Percentiles rank a stretch among this genome's conserved stretches.
These are phyloP conservation scores for Mythimna pallens DNA, from an alignment of 2,888 invertebrate species.

Conservation along the genomic window DNA sequence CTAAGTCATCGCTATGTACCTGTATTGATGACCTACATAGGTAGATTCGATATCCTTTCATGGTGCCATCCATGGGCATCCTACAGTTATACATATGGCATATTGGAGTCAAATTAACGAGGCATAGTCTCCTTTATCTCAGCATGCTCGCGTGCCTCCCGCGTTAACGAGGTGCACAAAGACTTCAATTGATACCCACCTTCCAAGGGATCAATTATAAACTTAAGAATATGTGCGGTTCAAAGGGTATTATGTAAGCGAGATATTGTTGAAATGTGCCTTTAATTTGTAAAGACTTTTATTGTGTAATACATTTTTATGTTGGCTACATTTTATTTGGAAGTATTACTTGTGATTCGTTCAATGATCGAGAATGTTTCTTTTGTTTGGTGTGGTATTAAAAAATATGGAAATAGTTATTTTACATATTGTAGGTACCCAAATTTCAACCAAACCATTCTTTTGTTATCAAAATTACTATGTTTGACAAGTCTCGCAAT, in stretches of 20 bases:
- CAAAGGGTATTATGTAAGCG: slow-evolving; percentile 10
- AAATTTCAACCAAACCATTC: slow-evolving; percentile 4
- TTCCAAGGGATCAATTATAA: slow-evolving; percentile 47
- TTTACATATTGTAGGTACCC: no score
- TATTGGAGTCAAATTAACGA: slow-evolving; percentile 68
- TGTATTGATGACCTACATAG: neutral
- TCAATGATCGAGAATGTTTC: neutral
- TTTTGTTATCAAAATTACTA: slow-evolving; percentile 4
- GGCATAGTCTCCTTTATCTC: slow-evolving; percentile 69
- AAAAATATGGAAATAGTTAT: neutral
- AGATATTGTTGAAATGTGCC: slow-evolving; percentile 24
- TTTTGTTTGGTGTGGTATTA: neutral
- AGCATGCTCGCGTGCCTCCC: slow-evolving; percentile 62
- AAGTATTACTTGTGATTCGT: no score
- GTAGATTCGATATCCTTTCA: neutral
- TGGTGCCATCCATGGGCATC: slow-evolving; percentile 16
- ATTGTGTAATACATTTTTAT: neutral
- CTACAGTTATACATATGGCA: slow-evolving; percentile 46
- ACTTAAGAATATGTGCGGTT: slow-evolving; percentile 13
- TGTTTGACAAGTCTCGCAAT: slow-evolving; percentile 1
- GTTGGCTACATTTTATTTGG: neutral
- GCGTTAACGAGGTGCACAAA: slow-evolving; percentile 66
- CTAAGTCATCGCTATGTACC: no score
- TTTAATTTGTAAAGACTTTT: slow-evolving; percentile 16
- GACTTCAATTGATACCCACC: slow-evolving; percentile 63